phyloP scores from a whole-genome alignment of 2,888 invertebrate species.

The Eilema depressum region DNA sequence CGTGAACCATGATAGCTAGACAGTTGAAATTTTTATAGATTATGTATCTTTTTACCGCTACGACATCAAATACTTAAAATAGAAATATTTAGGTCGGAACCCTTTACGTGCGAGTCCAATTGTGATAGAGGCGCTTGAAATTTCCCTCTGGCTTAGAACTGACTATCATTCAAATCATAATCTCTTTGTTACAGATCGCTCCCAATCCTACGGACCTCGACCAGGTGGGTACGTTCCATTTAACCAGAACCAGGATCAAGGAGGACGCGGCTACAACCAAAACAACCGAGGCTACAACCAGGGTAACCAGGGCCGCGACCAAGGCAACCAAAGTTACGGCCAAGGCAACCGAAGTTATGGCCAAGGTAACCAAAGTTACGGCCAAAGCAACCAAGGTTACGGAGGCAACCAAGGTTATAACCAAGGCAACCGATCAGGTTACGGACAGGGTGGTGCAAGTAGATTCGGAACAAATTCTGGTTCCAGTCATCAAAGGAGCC shows the following conservation, averaged over 20 bases:
- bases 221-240: constrained; percentile 72
- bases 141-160: too few species aligned
- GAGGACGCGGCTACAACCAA: constrained; percentile 46
- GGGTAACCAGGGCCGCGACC: constrained; percentile 28
- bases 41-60: too few species aligned
- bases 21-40: too few species aligned
- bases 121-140: background rate
- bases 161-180: background rate
- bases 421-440: constrained; percentile 31
- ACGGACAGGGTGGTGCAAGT: constrained; percentile 27
- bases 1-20: too few species aligned
- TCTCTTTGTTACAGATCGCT: constrained; percentile 75
- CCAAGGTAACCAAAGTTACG: constrained; percentile 33
- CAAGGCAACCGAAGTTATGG: constrained; percentile 38
- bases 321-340: constrained; percentile 29
- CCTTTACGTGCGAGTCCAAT: too few species aligned
- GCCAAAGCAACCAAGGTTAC: constrained; percentile 36
- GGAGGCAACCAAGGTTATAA: constrained; percentile 20
- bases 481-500: constrained; percentile 41
- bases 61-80: too few species aligned
- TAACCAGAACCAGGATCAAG: constrained; percentile 35
- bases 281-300: constrained; percentile 22
- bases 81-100: too few species aligned
- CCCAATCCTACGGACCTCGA: constrained; percentile 74
- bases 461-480: constrained; percentile 30